phyloP scores from a whole-genome alignment of 2,797 vertebrate genomes.

The Nothura maculosa region DNA sequence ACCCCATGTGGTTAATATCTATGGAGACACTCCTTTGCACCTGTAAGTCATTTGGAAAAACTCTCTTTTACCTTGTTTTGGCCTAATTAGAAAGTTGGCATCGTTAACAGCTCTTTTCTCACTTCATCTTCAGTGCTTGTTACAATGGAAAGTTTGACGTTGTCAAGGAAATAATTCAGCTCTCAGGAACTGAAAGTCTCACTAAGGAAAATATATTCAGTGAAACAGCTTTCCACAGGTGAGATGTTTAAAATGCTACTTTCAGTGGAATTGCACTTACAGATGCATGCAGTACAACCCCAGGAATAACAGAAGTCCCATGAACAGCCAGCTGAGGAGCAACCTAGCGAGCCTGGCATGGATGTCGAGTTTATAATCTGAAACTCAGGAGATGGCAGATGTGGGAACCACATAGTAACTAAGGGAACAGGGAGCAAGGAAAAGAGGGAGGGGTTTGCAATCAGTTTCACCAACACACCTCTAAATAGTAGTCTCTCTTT shows the following conservation, averaged over 20 bases:
- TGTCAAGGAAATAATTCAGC: slow-evolving; percentile 90
- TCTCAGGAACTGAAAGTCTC: slow-evolving; percentile 92
- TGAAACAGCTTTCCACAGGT: slow-evolving; percentile 96
- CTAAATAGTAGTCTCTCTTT: neutral
- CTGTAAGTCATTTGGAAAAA: slow-evolving; percentile 82
- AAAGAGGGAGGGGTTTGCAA: neutral
- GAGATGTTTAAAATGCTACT: neutral
- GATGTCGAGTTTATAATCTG: neutral
- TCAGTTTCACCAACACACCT: neutral
- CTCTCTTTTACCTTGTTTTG: rapidly evolving
- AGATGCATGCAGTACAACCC: neutral
- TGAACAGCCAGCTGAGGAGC: neutral
- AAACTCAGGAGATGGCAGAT: neutral
- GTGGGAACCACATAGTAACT: neutral
- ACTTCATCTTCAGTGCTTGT: slow-evolving; percentile 86
- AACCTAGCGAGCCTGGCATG: neutral
- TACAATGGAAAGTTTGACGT: slow-evolving; percentile 92
- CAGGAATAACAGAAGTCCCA: rapidly evolving
- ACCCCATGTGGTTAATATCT: slow-evolving; percentile 94
- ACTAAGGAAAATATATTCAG: slow-evolving; percentile 98
- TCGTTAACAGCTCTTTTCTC: neutral
- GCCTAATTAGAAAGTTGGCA: rapidly evolving
- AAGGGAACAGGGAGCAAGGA: neutral
- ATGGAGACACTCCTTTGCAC: slow-evolving; percentile 93
- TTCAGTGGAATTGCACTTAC: neutral